Base-by-base conservation (phyloP, 2,888 invertebrate genomes). In the Torymus texanus region DNA sequence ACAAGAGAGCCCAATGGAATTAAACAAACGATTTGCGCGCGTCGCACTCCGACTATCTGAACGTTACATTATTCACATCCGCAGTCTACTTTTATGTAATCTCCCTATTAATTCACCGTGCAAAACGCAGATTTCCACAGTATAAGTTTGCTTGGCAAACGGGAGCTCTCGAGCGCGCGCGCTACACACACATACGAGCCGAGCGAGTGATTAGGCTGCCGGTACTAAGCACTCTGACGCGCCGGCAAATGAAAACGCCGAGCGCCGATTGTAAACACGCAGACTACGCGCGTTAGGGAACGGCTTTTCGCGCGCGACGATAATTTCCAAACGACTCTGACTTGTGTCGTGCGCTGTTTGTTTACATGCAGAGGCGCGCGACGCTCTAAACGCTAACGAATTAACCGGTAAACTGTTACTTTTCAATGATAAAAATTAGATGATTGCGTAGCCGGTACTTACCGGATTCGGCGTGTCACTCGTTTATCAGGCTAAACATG, bases 291-390 rank as follows among this genome's bases (percentile, higher is more conserved):
- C 41, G 41, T 0, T 8, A 41, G 41, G 41, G 41, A 41, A 50
- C 51, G 41, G 29, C 71, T 79, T 67, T 58, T 16, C 16, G 70
- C 71, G 41, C 82, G 81, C 74, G 80, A 83, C 85, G 81, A 65
- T 18, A 29, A 65, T 67, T 82, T 81, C 78, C 82, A 70, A 84
- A 82, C 83, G 81, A 82, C 81, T 78, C 78, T 51, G 67, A 21
- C 21, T 21, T 14, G 76, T 81, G 82, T 72, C 82, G 80, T 80
- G 84, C 21, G 84, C 21, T 87, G 87, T 88, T 88, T 88, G 88
- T 88, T 88, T 88, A 88, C 88, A 88, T 87, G 86, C 85, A 8
- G 83, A 85, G 84, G 62, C 80, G 84, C 83, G 83, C 79, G 72
- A 83, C 79, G 68, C 53, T 55, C 61, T 29, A 72, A 83, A 82